phyloP scores from a whole-genome alignment of 2,888 invertebrate genomes.

The Latrodectus hesperus region DNA sequence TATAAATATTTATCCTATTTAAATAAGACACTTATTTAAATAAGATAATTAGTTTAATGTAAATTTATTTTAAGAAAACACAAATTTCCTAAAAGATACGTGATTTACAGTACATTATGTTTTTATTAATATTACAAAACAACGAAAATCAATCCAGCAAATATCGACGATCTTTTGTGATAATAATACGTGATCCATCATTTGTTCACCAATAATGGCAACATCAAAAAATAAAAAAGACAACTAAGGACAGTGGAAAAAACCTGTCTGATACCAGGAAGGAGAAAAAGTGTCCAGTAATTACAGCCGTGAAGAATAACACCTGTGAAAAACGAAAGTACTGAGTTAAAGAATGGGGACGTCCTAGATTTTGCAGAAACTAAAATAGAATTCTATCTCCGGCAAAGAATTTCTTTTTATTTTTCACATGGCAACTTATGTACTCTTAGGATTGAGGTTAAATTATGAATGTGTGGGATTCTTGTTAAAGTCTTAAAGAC shows the following conservation, averaged over 20 bases:
- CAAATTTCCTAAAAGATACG: too few relatives aligned
- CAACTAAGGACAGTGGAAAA: background rate
- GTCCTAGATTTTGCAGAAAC: slow-evolving; percentile 23
- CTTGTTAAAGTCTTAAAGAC: background rate
- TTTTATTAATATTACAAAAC: too few relatives aligned
- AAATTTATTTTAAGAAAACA: too few relatives aligned
- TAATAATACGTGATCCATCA: too few relatives aligned
- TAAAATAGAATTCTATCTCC: slow-evolving; percentile 38
- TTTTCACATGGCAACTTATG: slow-evolving; percentile 2
- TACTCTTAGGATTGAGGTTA: slow-evolving; percentile 37
- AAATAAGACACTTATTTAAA: too few relatives aligned
- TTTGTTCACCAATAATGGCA: too few relatives aligned
- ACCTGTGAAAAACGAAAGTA: slow-evolving; percentile 53
- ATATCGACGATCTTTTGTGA: too few relatives aligned
- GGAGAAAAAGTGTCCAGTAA: background rate
- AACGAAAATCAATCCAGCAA: too few relatives aligned
- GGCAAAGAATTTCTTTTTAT: background rate
- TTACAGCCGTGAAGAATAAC: slow-evolving; percentile 12
- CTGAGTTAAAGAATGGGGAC: slow-evolving; percentile 29
- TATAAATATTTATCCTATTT: too few relatives aligned
- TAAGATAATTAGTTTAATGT: too few relatives aligned
- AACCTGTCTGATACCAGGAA: background rate
- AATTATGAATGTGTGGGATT: background rate
- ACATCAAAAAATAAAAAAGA: background rate
- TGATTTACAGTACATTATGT: too few relatives aligned